These are phyloP conservation scores for Nezara viridula DNA, from an alignment of 2,888 invertebrate genomes.

Conservation along the genomic window DNA sequence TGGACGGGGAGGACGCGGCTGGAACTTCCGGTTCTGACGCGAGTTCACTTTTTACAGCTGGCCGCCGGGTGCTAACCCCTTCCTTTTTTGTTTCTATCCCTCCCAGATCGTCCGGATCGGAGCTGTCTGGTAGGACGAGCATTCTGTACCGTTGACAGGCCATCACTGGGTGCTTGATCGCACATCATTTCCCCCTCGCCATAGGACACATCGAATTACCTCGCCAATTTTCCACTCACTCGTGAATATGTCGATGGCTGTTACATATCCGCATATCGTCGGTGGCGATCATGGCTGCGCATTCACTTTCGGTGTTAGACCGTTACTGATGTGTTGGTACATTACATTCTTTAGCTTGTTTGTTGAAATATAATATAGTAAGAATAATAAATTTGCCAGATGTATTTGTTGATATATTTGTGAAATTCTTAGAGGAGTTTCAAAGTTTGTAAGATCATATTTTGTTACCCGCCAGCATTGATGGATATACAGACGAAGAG, in stretches of 20 bases:
- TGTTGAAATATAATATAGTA: not conserved
- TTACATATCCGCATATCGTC: not conserved
- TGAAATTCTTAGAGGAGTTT: too few species aligned
- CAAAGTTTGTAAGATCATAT: too few species aligned
- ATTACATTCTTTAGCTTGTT: not conserved
- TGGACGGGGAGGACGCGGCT: constrained; percentile 7
- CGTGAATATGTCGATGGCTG: not conserved
- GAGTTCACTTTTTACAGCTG: constrained; percentile 3
- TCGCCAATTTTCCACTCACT: constrained; percentile 20
- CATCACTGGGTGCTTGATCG: not conserved
- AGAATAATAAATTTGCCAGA: not conserved
- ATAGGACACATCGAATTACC: not conserved
- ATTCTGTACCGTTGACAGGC: not conserved
- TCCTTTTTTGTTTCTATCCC: constrained; percentile 38
- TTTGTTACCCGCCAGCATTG: too few species aligned
- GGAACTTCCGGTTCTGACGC: constrained; percentile 36
- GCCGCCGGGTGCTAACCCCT: not conserved
- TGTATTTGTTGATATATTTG: too few species aligned
- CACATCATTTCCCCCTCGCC: not conserved
- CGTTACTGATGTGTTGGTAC: not conserved
- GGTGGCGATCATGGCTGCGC: not conserved
- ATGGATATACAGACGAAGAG: too few species aligned
- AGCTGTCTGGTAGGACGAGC: not conserved
- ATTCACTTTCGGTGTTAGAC: constrained; percentile 10
- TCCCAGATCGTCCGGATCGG: not conserved